These are phyloP conservation scores for Podarcis siculus DNA, from an alignment of 2,797 vertebrate species.

Conservation along the genomic window DNA sequence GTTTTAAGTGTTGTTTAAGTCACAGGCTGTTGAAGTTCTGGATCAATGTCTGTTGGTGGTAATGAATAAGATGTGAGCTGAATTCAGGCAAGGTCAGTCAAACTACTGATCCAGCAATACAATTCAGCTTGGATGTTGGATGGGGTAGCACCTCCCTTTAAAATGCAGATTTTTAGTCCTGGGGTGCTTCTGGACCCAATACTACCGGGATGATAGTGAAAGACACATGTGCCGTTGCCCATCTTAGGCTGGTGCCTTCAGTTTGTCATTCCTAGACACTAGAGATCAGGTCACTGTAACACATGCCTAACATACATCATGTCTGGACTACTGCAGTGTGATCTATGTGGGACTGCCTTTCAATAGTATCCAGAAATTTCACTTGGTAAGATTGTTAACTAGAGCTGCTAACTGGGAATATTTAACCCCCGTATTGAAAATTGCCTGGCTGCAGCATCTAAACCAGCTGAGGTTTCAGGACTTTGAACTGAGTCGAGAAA, in stretches of 20 bases:
- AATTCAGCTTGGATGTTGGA: not conserved
- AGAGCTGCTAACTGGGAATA: not conserved
- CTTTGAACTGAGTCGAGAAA: too few species aligned
- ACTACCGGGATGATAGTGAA: too few species aligned
- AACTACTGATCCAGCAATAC: not conserved
- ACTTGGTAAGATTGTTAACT: not conserved
- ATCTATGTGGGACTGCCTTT: not conserved
- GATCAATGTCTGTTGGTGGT: too few species aligned
- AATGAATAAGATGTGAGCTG: too few species aligned
- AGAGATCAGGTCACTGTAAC: not conserved
- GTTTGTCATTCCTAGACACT: not conserved
- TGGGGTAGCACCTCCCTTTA: not conserved
- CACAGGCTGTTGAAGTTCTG: too few species aligned
- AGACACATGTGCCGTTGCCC: too few species aligned
- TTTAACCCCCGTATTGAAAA: not conserved
- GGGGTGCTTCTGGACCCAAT: not conserved
- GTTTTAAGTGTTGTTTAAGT: too few species aligned
- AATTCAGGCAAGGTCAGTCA: too few species aligned
- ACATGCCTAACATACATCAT: not conserved
- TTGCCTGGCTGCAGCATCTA: too few species aligned
- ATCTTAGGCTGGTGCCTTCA: too few species aligned
- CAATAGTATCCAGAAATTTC: not conserved
- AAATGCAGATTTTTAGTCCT: not conserved
- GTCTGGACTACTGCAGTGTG: not conserved
- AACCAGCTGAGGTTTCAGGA: too few species aligned